Evolutionary conservation across 2,888 invertebrate genomes (phyloP).

Genomic region (Caenorhabditis sp.): DNA sequence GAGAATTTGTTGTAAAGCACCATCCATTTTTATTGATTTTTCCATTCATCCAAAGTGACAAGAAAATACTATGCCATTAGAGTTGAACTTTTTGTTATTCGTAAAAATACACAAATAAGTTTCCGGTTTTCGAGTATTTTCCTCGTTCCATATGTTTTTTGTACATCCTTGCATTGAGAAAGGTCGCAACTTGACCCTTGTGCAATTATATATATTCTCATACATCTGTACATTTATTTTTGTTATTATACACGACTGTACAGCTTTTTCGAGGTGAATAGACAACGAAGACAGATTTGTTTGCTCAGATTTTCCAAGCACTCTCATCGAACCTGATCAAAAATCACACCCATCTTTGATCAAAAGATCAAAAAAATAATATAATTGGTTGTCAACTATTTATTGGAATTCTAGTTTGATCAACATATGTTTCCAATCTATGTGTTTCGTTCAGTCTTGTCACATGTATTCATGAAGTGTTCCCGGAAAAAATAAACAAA

Average conservation of each 20-base stretch:
- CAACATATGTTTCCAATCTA: neutral
- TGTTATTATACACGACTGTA: neutral
- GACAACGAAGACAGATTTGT: neutral
- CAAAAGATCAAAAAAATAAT: neutral
- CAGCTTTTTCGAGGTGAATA: neutral
- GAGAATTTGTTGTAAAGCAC: no score
- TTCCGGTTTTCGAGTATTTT: no score
- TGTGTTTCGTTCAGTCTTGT: neutral
- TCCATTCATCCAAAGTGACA: no score
- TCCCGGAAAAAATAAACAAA: neutral
- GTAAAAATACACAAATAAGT: no score
- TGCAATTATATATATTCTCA: no score
- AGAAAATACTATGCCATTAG: no score
- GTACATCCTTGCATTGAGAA: no score
- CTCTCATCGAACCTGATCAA: neutral
- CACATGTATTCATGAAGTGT: neutral
- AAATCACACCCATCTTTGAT: neutral
- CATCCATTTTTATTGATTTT: no score
- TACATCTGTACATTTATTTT: neutral
- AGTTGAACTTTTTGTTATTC: no score
- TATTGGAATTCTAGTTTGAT: neutral
- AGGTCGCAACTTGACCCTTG: no score
- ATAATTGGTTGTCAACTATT: neutral
- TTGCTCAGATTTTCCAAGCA: neutral
- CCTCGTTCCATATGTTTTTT: no score